Base-by-base conservation (phyloP, 2,113 vertebrate genomes). In the Cyanoliseus patagonus region DNA sequence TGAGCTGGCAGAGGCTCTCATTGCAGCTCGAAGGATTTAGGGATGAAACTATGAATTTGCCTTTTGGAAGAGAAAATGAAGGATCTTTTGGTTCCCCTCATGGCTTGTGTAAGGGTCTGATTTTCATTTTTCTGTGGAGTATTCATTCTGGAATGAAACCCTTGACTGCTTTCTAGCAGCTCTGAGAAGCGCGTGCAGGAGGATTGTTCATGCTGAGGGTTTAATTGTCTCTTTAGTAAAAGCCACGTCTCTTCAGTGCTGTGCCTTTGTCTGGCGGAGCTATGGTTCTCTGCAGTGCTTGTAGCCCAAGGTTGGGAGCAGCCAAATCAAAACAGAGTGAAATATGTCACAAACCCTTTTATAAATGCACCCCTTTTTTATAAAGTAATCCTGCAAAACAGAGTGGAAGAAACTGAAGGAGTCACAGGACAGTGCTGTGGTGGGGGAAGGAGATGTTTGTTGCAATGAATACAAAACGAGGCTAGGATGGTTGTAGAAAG, bases 1-100 rank as follows among this genome's bases (percentile, higher is more conserved):
- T 31, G 77, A 82, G 94, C 77, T 96, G 94, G 88, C 94, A 94
- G 83, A 92, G 41, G 76, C 88, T 69, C 49, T 84, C 8, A 5
- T 69, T 87, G 67, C 93, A 85, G 73, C 55, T 64, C 15, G 0
- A 18, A 87, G 44, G 67, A 31, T 77, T 70, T 89, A 81, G 69
- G 83, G 88, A 83, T 82, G 83, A 91, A 95, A 76, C 3, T 66
- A 86, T 86, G 83, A 18, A 79, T 93, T 85, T 80, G 74, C 53
- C 51, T 15, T 66, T 78, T 5, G 5, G 64, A 82, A 62, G 76
- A 73, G 69, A 83, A 84, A 87, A 76, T 5, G 78, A 92, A 61
- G 53, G 67, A 91, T 87, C 67, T 55, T 61, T 66, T 0, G 1
- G 25, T 73, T 86, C 49, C 52, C n/a, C 6, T 44, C 20, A 14